These are phyloP conservation scores for Pantala flavescens DNA, from an alignment of 1,140 invertebrate species.

Conservation along the genomic window DNA sequence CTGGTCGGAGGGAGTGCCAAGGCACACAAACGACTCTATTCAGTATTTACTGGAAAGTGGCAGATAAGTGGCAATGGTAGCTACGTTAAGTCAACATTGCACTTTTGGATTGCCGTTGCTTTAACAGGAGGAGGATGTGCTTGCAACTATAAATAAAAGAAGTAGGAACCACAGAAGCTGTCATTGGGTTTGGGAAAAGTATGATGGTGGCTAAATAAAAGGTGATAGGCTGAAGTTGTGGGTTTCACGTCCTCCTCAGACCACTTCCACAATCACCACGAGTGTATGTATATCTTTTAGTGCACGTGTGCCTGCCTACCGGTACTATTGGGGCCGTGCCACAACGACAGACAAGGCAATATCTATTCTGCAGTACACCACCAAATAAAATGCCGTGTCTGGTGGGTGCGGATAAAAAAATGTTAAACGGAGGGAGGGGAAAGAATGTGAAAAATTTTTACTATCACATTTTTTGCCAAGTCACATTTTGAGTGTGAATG, in stretches of 20 bases:
- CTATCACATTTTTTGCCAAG: not conserved
- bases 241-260: not conserved
- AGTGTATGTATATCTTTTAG: not conserved
- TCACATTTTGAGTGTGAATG: constrained; percentile 9
- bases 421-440: not conserved
- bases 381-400: constrained; percentile 1
- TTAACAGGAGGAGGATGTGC: not conserved
- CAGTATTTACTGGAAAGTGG: constrained; percentile 1
- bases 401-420: not conserved
- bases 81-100: not conserved
- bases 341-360: not conserved
- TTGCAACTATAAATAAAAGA: too few relatives aligned
- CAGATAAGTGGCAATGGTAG: not conserved
- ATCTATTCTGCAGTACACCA: not conserved
- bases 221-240: not conserved
- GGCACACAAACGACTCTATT: not conserved
- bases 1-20: not conserved
- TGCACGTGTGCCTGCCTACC: not conserved
- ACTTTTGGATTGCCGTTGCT: not conserved
- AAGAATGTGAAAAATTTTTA: constrained; percentile 8
- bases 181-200: too few relatives aligned
- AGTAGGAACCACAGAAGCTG: too few relatives aligned
- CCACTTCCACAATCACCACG: not conserved
- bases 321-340: constrained; percentile 1
- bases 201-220: not conserved